phyloP scores from a whole-genome alignment of 2,888 invertebrate genomes.

The Microchrysa polita region DNA sequence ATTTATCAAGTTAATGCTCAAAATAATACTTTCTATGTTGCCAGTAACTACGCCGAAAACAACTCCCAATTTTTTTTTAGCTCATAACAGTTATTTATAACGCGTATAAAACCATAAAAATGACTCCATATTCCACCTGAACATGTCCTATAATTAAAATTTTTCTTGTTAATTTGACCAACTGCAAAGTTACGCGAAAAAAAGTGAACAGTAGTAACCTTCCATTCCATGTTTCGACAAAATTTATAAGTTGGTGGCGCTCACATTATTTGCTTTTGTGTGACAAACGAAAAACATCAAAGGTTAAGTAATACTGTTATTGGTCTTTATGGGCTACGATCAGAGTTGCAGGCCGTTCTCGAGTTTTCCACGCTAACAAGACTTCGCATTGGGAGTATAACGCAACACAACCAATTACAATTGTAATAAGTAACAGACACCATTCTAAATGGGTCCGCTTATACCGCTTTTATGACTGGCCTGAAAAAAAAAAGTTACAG shows the following conservation, averaged over 20 bases:
- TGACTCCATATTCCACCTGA: not conserved
- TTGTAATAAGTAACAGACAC: slow-evolving; percentile 35
- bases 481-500: slow-evolving; percentile 15
- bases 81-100: slow-evolving; percentile 21
- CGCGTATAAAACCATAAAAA: slow-evolving; percentile 5
- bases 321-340: slow-evolving; percentile 20
- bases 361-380: not conserved
- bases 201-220: not conserved
- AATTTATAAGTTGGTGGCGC: not conserved
- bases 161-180: not conserved
- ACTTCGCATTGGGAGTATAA: not conserved
- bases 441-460: slow-evolving; percentile 43
- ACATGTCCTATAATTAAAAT: slow-evolving; percentile 18
- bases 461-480: slow-evolving; percentile 34
- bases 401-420: not conserved
- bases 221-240: not conserved
- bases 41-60: not conserved
- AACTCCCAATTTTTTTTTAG: not conserved
- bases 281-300: not conserved
- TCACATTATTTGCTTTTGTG: slow-evolving; percentile 4
- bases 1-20: no score
- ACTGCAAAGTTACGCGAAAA: not conserved
- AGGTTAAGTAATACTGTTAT: slow-evolving; percentile 30
- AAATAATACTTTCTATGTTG: not conserved
- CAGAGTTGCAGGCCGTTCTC: not conserved